Base-by-base conservation (phyloP, 2,888 invertebrate species). In the Apamea anceps region DNA sequence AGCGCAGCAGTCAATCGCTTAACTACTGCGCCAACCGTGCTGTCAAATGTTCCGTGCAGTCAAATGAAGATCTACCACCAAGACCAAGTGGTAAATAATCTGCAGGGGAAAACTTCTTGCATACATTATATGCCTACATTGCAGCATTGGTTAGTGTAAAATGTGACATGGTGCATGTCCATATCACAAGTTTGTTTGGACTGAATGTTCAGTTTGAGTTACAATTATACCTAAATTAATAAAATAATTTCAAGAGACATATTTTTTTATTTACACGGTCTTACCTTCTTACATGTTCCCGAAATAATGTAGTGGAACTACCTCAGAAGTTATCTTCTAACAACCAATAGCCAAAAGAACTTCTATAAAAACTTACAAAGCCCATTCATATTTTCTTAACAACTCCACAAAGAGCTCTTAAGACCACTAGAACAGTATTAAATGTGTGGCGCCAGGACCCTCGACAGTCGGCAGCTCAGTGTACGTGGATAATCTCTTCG, bases 401-500 rank as follows among this genome's bases (percentile, higher is more conserved):
- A 86, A 83, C 77, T 86, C 83, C 65, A 79, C 86, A 88, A 89
- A 90, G 89, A 87, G 89, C 88, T 90, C 89, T 91, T 86, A 89
- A 89, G 82, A 86, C 84, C 85, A 80, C 81, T 87, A 85, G 70
- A 85, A 72, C 25, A 68, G 90, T 92, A 93, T 93, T 92, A 88
- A 89, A 91, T 93, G 85, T 85, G 90, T 93, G 95, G 95, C 95
- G 95, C 95, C 94, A 91, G 92, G 81, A 90, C 87, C 85, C 88
- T 87, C 82, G 89, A 89, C 81, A 88, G 91, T 86, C 91, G 91
- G 91, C 89, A 87, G 81, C 77, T 60, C 45, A 32, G 85, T 45
- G 75, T 88, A 88, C 89, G 87, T 87, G 89, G 89, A 86, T 93
- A 91, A 93, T 91, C 92, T 93, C 90, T 89, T 90, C 86, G 90